Percentiles rank a stretch among this genome's conserved stretches.
These are phyloP conservation scores for Drosophila paranaensis DNA, from an alignment of 2,888 invertebrate genomes.

Conservation along the genomic window DNA sequence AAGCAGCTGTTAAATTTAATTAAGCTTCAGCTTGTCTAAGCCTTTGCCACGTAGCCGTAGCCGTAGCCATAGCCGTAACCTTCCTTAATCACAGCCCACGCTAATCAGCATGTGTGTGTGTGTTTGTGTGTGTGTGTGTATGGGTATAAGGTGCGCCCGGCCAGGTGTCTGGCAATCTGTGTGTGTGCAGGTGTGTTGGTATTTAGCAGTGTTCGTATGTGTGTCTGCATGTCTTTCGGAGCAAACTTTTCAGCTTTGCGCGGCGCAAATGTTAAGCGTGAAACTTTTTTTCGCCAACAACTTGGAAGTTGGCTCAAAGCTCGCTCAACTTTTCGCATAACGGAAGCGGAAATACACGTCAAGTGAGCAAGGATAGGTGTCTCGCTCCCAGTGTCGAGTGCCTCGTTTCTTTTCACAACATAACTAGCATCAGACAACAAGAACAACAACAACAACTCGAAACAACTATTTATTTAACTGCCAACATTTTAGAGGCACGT, in stretches of 20 bases:
- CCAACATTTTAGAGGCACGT: slow-evolving; percentile 50
- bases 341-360: slow-evolving; percentile 79
- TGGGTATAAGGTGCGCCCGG: slow-evolving; percentile 21
- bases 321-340: slow-evolving; percentile 75
- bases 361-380: slow-evolving; percentile 73
- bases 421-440: slow-evolving; percentile 37
- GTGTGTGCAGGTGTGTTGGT: slow-evolving; percentile 17
- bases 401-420: slow-evolving; percentile 43
- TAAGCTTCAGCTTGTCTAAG: slow-evolving; percentile 68
- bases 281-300: slow-evolving; percentile 60
- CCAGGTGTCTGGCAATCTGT: slow-evolving; percentile 57
- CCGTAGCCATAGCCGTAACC: slow-evolving; percentile 19
- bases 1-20: slow-evolving; percentile 80
- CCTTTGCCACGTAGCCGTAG: slow-evolving; percentile 56
- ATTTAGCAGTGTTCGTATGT: slow-evolving; percentile 13
- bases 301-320: slow-evolving; percentile 55
- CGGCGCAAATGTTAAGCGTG: slow-evolving; percentile 72
- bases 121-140: slow-evolving; percentile 13
- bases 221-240: slow-evolving; percentile 32
- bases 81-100: slow-evolving; percentile 53
- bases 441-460: slow-evolving; percentile 35
- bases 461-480: slow-evolving; percentile 74
- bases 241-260: slow-evolving; percentile 72
- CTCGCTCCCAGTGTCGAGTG: slow-evolving; percentile 20
- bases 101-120: slow-evolving; percentile 64